Evolutionary conservation across 2,888 invertebrate species (phyloP).

Genomic region (Dichetophora obliterata): DNA sequence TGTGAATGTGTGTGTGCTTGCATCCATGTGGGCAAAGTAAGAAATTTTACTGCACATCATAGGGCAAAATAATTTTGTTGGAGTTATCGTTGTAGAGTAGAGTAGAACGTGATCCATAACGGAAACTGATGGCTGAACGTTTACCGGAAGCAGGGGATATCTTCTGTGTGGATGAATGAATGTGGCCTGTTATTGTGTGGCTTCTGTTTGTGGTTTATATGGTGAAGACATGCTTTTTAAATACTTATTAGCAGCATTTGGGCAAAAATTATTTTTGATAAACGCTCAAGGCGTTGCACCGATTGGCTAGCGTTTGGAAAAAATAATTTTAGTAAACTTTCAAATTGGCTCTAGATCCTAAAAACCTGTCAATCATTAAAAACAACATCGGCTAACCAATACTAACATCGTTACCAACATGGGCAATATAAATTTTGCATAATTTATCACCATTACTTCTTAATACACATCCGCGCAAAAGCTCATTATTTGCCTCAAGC

Average conservation of each 20-base stretch:
- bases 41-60: constrained; percentile 47
- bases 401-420: too few relatives aligned
- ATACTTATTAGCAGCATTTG: background rate
- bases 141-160: background rate
- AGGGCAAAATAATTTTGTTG: constrained; percentile 51
- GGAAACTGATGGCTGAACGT: background rate
- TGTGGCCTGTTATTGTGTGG: background rate
- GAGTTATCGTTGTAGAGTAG: constrained; percentile 32
- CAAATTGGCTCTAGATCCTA: too few relatives aligned
- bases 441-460: too few relatives aligned
- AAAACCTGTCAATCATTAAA: too few relatives aligned
- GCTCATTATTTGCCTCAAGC: too few relatives aligned
- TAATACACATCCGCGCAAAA: too few relatives aligned
- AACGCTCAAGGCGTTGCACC: too few relatives aligned
- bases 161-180: background rate
- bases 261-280: background rate
- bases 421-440: too few relatives aligned
- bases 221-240: background rate
- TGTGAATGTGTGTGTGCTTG: constrained; percentile 11
- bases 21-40: constrained; percentile 20
- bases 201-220: background rate
- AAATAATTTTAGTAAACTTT: too few relatives aligned
- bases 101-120: background rate
- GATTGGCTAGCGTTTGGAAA: too few relatives aligned
- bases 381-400: too few relatives aligned